These are phyloP conservation scores for Antennarius maculatus DNA, from an alignment of 2,797 vertebrate species.

Conservation along the genomic window DNA sequence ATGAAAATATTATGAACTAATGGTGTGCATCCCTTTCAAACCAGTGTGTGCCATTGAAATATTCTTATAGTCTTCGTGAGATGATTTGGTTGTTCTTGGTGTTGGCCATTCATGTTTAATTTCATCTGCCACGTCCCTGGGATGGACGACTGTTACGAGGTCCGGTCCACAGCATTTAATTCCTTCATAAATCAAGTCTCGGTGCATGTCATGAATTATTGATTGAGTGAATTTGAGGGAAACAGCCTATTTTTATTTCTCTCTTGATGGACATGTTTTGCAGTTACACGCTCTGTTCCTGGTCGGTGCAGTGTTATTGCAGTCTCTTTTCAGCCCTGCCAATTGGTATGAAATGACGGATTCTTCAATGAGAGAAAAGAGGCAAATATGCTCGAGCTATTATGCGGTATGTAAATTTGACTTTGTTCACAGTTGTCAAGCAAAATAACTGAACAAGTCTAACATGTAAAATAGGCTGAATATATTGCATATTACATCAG, in stretches of 20 bases:
- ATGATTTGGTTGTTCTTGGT: slow-evolving; percentile 49
- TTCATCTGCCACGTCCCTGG: slow-evolving; percentile 53
- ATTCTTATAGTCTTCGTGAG: slow-evolving; percentile 22
- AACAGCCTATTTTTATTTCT: slow-evolving; percentile 73
- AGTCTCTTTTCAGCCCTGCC: slow-evolving; percentile 34
- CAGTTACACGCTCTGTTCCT: slow-evolving; percentile 33
- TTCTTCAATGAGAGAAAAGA: slow-evolving; percentile 16
- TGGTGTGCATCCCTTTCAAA: slow-evolving; percentile 17
- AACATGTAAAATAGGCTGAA: slow-evolving; percentile 1
- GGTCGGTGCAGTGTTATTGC: slow-evolving; percentile 19
- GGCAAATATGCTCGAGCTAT: slow-evolving; percentile 28
- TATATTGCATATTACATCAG: not conserved
- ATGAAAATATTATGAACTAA: not conserved
- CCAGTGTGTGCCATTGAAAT: slow-evolving; percentile 11
- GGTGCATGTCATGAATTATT: slow-evolving; percentile 73
- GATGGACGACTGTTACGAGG: slow-evolving; percentile 63
- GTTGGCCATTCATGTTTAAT: slow-evolving; percentile 74
- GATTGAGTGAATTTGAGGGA: slow-evolving; percentile 73
- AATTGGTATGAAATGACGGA: slow-evolving; percentile 47
- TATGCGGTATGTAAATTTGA: slow-evolving; percentile 31
- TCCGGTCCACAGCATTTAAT: slow-evolving; percentile 72
- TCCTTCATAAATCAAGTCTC: slow-evolving; percentile 75
- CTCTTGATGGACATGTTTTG: slow-evolving; percentile 70
- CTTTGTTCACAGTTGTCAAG: slow-evolving; percentile 42
- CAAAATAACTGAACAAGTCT: slow-evolving; percentile 21